Evolutionary conservation across 2,113 vertebrate genomes (phyloP), one percentile per base, ranked within the genome.

Genomic region (Leiothrix lutea): DNA sequence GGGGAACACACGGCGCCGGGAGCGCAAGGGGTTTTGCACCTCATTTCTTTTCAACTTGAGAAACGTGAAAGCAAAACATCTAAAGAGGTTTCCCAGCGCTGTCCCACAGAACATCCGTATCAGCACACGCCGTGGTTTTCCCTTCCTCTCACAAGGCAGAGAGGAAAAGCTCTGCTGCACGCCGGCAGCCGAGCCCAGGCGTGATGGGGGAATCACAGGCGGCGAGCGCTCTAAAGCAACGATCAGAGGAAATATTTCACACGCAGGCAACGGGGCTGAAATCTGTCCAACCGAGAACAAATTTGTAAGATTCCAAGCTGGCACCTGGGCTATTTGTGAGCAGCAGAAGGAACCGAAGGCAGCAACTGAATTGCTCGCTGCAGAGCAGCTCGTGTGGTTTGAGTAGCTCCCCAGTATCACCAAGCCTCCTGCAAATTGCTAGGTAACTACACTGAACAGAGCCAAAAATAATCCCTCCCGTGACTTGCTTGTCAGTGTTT

Each of bases 231-330:
- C 82, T 22, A 47, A 82, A 66, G 86, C 79, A 31, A 13, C 5
- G 25, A 90, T 92, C 95, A 91, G 80, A 92, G 83, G 86, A 92
- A 88, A 86, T 58, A 78, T 81, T 95, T 91, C 91, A 89, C 86
- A 79, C 69, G 8, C 89, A n/a, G 42, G 80, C 86, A n/a, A 72
- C 10, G 0, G 87, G 61, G 80, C 84, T 94, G 93, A 96, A 94
- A 87, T 67, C 87, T 44, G 11, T 84, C 96, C 93, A 92, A 11
- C 78, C 14, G 89, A 84, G 95, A 89, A 31, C 73, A 69, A 87
- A 95, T 92, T 24, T 81, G 73, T 81, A 67, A 87, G 78, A 56
- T 92, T 86, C 91, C 73, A 79, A 88, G 77, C 64, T 72, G 91
- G 86, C 19, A 19, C 44, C 89, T 89, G 91, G 65, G 44, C 86